These are phyloP conservation scores for Patiria miniata DNA, from an alignment of 35 echinoderm and acorn worm species.

Conservation along the genomic window DNA sequence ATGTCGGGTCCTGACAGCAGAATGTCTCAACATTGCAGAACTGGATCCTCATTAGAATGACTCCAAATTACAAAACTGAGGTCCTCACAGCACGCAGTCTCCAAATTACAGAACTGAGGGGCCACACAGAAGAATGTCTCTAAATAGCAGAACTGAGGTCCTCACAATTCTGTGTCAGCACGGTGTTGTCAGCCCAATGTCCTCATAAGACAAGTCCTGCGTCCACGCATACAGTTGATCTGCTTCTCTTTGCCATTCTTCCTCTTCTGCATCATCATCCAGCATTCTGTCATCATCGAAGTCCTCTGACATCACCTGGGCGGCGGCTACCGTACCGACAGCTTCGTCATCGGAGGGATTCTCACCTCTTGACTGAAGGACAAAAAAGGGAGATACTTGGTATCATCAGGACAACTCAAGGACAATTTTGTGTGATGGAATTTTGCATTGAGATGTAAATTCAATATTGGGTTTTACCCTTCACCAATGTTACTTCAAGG, in stretches of 20 bases:
- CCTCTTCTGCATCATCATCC: conserved; percentile 29
- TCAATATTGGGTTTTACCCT: too few relatives aligned
- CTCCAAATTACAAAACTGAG: too few relatives aligned
- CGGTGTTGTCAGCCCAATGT: conserved; percentile 75
- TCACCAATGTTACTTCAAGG: too few relatives aligned
- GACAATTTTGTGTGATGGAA: neutral
- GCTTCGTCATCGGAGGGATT: neutral
- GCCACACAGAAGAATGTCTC: neutral
- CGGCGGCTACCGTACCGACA: neutral
- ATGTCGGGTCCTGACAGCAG: too few relatives aligned
- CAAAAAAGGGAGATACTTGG: neutral
- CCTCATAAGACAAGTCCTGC: conserved; percentile 80
- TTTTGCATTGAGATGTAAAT: too few relatives aligned
- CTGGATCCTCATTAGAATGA: too few relatives aligned
- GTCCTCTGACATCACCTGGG: neutral
- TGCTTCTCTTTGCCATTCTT: conserved; percentile 84
- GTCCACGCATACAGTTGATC: conserved; percentile 93
- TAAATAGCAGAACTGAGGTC: neutral
- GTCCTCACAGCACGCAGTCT: too few relatives aligned
- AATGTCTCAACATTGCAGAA: too few relatives aligned
- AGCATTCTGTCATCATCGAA: conserved; percentile 6
- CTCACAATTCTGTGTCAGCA: conserved; percentile 38
- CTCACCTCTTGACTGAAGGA: neutral
- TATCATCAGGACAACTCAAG: neutral
- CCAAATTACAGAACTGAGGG: too few relatives aligned